Conservation (phyloP, 2,888 invertebrate genomes). For the Cantharis flavilabris region DNA sequence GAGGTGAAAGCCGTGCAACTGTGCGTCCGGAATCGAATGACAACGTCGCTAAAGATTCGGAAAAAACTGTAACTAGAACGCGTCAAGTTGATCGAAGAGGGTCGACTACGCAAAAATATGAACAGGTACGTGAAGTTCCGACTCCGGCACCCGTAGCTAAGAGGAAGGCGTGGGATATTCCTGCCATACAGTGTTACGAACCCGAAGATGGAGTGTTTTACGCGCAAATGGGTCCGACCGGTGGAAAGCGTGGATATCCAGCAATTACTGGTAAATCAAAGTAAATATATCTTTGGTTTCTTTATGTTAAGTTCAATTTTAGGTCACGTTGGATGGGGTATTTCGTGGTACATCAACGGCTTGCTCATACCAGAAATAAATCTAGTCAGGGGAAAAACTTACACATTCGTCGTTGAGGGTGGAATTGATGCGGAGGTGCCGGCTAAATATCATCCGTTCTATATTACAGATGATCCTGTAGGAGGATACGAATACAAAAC, state of each 20-base stretch:
- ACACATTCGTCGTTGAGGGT: conserved; percentile 88
- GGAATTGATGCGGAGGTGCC: conserved; percentile 78
- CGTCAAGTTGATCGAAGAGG: conserved; percentile 32
- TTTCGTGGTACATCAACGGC: conserved; percentile 94
- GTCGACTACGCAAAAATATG: conserved; percentile 14
- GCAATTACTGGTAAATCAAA: conserved; percentile 75
- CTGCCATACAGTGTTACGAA: conserved; percentile 85
- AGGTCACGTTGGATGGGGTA: conserved; percentile 94
- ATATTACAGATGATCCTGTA: conserved; percentile 90
- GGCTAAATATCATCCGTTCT: conserved; percentile 89
- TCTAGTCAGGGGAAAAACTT: conserved; percentile 83
- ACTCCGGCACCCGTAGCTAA: conserved; percentile 68
- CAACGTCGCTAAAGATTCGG: conserved; percentile 16
- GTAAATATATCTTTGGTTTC: not conserved
- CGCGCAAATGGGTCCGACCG: conserved; percentile 92
- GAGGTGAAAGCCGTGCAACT: conserved; percentile 8
- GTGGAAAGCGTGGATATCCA: conserved; percentile 86
- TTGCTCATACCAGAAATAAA: conserved; percentile 89
- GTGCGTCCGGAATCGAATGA: conserved; percentile 14
- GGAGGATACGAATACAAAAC: conserved; percentile 88
- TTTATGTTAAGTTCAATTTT: conserved; percentile 4
- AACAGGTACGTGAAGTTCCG: conserved; percentile 51
- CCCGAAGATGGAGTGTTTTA: conserved; percentile 91
- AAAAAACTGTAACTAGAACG: conserved; percentile 46
- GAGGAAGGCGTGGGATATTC: conserved; percentile 80